phyloP scores from a whole-genome alignment of 2,888 invertebrate species.

The Neoascia interrupta region DNA sequence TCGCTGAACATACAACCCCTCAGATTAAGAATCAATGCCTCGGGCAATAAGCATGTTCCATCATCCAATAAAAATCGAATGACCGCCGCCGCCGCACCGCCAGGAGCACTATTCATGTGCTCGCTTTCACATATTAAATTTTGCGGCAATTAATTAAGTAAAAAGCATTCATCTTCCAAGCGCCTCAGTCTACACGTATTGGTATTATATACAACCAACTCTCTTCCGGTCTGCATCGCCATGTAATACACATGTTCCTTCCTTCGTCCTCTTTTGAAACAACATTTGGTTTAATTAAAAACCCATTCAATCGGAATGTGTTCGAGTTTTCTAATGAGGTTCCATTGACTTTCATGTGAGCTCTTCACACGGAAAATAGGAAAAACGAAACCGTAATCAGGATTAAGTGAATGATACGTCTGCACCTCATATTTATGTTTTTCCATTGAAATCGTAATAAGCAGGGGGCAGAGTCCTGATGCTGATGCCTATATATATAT shows the following conservation, averaged over 20 bases:
- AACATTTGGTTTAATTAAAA: constrained; percentile 26
- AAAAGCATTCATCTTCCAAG: not conserved
- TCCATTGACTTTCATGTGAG: constrained; percentile 17
- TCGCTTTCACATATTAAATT: no score
- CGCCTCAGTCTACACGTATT: no score
- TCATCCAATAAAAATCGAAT: no score
- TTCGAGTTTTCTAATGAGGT: constrained; percentile 36
- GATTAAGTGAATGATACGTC: constrained; percentile 37
- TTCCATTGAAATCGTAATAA: constrained; percentile 1
- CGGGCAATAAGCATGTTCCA: no score
- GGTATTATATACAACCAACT: not conserved
- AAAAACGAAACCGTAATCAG: constrained; percentile 22
- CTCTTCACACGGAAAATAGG: not conserved
- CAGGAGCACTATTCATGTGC: no score
- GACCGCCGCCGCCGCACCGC: no score
- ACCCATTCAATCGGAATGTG: constrained; percentile 31
- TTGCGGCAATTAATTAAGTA: constrained; percentile 12
- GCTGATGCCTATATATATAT: no score
- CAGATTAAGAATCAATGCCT: no score
- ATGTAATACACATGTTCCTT: not conserved
- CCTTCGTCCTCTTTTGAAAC: not conserved
- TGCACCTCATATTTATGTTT: constrained; percentile 16
- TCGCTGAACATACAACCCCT: no score
- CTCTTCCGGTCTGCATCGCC: not conserved
- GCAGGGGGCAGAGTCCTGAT: no score